Conservation (phyloP, 2,797 vertebrate genomes). For the Zalophus californianus region DNA sequence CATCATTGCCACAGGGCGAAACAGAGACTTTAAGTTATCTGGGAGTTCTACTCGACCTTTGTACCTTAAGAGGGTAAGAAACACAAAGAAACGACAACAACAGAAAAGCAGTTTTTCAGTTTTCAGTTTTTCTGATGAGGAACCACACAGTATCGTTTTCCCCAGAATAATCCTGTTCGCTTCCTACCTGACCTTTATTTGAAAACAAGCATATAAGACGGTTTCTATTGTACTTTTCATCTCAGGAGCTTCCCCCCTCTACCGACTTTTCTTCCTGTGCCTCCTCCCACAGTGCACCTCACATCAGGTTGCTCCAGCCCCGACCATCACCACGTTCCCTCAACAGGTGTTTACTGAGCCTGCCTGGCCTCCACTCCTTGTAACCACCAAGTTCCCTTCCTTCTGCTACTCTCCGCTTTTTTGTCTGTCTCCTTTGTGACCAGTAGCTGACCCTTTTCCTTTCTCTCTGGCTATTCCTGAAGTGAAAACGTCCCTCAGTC, state of each 20-base stretch:
- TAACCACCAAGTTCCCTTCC: neutral
- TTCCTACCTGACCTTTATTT: neutral
- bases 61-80: slow-evolving; percentile 73
- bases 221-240: neutral
- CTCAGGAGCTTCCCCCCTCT: neutral
- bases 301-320: neutral
- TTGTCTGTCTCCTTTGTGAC: neutral
- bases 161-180: neutral
- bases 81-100: slow-evolving; percentile 32
- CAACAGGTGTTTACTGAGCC: neutral
- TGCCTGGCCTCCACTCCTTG: neutral
- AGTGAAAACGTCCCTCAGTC: neutral
- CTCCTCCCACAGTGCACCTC: neutral
- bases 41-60: slow-evolving; percentile 85
- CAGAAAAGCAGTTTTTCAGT: neutral
- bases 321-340: too few relatives aligned
- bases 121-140: slow-evolving; percentile 10
- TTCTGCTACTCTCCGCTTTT: neutral
- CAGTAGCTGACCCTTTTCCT: neutral
- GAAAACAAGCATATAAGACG: neutral
- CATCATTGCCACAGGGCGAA: slow-evolving; percentile 87
- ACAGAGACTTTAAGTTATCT: slow-evolving; percentile 85
- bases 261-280: neutral
- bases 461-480: neutral
- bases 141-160: neutral